phyloP scores from a whole-genome alignment of 2,113 vertebrate species.

The Notechis scutatus region DNA sequence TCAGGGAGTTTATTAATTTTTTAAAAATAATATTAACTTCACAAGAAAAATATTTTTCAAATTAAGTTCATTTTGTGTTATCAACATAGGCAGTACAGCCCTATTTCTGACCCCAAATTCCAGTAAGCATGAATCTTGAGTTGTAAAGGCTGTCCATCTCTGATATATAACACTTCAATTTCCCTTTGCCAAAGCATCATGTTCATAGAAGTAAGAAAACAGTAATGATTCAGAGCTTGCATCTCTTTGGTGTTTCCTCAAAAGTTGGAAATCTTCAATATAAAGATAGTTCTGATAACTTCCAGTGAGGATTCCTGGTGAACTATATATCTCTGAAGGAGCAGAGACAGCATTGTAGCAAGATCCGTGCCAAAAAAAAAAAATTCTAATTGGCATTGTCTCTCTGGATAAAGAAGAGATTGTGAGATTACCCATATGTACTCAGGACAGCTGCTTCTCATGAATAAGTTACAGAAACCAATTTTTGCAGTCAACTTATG shows the following conservation, averaged over 20 bases:
- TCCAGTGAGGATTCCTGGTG: not conserved
- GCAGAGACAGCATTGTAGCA: not conserved
- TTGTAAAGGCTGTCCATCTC: not conserved
- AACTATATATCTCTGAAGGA: not conserved
- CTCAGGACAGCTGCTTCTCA: not conserved
- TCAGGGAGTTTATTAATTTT: slow-evolving; percentile 2
- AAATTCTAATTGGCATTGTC: not conserved
- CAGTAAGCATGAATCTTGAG: not conserved
- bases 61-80: not conserved
- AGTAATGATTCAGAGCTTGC: not conserved
- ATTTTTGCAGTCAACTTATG: not conserved
- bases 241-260: slow-evolving; percentile 4
- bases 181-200: not conserved
- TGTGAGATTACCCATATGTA: not conserved
- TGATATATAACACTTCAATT: not conserved
- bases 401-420: not conserved
- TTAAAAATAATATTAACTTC: not conserved
- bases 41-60: not conserved
- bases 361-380: not conserved
- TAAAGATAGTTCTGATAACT: not conserved
- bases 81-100: not conserved
- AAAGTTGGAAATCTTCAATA: not conserved
- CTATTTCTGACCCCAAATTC: not conserved
- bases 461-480: not conserved
- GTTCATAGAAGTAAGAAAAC: not conserved